Evolutionary conservation across 2,888 invertebrate species (phyloP), one percentile per base, ranked within the genome.

Genomic region (Philonicus albiceps): DNA sequence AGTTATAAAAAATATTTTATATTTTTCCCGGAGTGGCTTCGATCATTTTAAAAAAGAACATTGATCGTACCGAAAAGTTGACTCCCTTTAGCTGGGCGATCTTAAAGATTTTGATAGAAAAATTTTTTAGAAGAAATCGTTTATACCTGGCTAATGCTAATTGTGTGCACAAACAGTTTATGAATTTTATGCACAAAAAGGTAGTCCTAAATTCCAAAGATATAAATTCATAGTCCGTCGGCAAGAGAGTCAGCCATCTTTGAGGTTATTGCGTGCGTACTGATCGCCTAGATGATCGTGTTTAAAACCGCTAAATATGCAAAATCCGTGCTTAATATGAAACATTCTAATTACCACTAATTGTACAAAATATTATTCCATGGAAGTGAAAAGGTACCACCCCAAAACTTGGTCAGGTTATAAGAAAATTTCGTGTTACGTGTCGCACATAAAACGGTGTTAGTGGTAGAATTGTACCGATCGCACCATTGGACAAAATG

Each of bases 391-490:
- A 64, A 19, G 64, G 64, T 64, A 64, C 64, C 27, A 64, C 64
- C 49, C 64, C 64, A 22, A 64, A 64, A 53, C 53, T 22, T 64
- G 64, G 64, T 11, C 19, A 76, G 37, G 16, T 76, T 37, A 76
- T 76, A 80, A 80, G 34, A 80, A 80, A 53, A 4, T 37, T 30
- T 64, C 64, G 86, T 86, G 87, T 87, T 87, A 87, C 87, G 87
- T 87, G 87, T 87, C 87, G 86, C 30, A 74, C 83, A 34, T 85
- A 13, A 19, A 19, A 55, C 16, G 64, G 87, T 87, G 37, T 85
- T 85, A 43, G 86, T 86, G 83, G 49, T 78, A 22, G 49, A 78
- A 74, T 37, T n/a, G 11, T 19, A 76, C 22, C 22, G 40, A 37
- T 19, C 64, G 64, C 3, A 13, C 11, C 64, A 64, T 64, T 64